Base-by-base conservation (phyloP, 2,888 invertebrate species). In the Ormyrus nitidulus region DNA sequence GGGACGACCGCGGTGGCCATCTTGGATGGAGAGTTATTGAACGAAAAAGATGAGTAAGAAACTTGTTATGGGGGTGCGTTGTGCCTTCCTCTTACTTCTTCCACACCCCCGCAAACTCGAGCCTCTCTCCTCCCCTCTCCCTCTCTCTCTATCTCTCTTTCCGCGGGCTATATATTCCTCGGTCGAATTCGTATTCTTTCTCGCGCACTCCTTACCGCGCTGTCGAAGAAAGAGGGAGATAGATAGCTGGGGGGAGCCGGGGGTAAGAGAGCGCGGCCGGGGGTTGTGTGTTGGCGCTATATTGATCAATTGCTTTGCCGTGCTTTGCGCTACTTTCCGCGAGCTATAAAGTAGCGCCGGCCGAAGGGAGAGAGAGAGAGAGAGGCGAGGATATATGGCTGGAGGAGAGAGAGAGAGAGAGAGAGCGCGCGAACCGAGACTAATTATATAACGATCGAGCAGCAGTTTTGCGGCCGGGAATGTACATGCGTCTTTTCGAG, bases 21-120 rank as follows among this genome's bases (percentile, higher is more conserved):
- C 90, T 91, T 91, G 91, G 91, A 89, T 90, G 90, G 90, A 90
- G 90, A 90, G 90, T 90, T 91, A 91, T 91, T 91, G 91, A 91
- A 90, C 91, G 90, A 90, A 90, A 90, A 90, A 91, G 90, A 91
- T 91, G 90, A 90, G 90, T 90, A 90, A 90, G 90, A 90, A 90
- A 90, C 90, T 90, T 90, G 90, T 89, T 90, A 90, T 88, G 88
- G 88, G 90, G 90, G 90, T 89, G 73, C 65, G 75, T 75, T 65
- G 90, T 89, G 74, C 61, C 65, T 69, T 69, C 62, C 48, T 64
- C 48, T 9, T 49, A 51, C 70, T 81, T 65, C 80, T 81, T 70
- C 65, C 66, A 68, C 68, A 74, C 74, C 51, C 77, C 64, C 71
- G 69, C 81, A 58, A 77, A 81, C 79, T 80, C 69, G 59, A 34